phyloP scores from a whole-genome alignment of 2,797 vertebrate genomes.

The Harpagifer antarcticus region DNA sequence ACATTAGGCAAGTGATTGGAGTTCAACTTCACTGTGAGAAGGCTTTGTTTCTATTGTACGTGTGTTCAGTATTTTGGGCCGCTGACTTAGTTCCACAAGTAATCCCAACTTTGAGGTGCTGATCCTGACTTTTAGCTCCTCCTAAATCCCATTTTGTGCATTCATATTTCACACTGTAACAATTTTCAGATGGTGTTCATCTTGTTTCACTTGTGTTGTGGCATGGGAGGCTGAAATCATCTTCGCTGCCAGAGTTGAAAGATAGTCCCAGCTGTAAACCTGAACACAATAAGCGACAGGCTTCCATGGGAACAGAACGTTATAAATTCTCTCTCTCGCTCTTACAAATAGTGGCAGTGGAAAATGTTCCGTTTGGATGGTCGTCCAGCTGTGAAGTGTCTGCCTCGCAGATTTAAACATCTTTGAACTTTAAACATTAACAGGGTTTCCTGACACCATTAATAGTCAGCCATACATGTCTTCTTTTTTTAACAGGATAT shows the following conservation, averaged over 20 bases:
- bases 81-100: background rate
- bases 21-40: background rate
- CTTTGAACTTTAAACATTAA: constrained; percentile 33
- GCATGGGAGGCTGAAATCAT: constrained; percentile 2
- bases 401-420: constrained; percentile 53
- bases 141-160: background rate
- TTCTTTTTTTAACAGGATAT: constrained; percentile 12
- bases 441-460: constrained; percentile 16
- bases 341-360: constrained; percentile 5
- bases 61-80: background rate
- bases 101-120: background rate
- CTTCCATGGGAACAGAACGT: background rate
- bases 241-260: background rate
- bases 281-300: background rate
- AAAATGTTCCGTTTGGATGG: constrained; percentile 37
- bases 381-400: constrained; percentile 50
- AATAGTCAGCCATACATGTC: background rate
- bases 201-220: constrained; percentile 3
- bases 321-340: background rate
- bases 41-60: background rate
- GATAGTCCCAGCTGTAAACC: background rate
- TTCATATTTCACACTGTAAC: constrained; percentile 4
- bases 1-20: background rate
- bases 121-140: constrained; percentile 1
- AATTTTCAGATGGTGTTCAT: background rate